These are phyloP conservation scores for Yponomeuta cagnagella DNA, from an alignment of 2,888 invertebrate species.

Conservation along the genomic window DNA sequence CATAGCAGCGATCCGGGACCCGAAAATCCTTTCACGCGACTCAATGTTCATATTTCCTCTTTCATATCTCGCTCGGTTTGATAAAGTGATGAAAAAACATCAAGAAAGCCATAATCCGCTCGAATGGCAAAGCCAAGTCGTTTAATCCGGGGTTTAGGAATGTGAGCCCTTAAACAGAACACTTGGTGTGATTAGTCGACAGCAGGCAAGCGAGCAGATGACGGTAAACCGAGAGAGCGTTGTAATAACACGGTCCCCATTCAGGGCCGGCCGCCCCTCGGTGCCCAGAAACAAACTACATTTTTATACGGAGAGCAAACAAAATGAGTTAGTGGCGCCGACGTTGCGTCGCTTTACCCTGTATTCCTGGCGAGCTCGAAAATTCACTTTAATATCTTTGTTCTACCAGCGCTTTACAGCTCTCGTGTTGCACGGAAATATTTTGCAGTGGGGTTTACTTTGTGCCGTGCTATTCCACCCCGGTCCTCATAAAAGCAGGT, in stretches of 20 bases:
- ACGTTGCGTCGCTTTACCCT: constrained; percentile 55
- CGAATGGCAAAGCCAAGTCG: constrained; percentile 9
- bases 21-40: constrained; percentile 3
- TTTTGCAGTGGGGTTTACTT: constrained; percentile 48
- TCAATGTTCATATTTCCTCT: background rate
- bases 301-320: constrained; percentile 66
- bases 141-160: constrained; percentile 15
- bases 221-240: constrained; percentile 8
- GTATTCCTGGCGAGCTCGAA: constrained; percentile 60
- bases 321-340: constrained; percentile 64
- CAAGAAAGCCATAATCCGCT: constrained; percentile 9
- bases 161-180: constrained; percentile 28
- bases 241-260: constrained; percentile 15
- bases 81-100: constrained; percentile 13
- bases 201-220: constrained; percentile 6
- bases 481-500: constrained; percentile 27
- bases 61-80: background rate
- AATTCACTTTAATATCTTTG: constrained; percentile 72
- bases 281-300: constrained; percentile 61
- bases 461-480: constrained; percentile 41
- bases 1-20: background rate
- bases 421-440: constrained; percentile 60
- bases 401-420: constrained; percentile 65
- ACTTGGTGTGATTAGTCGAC: constrained; percentile 39
- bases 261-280: constrained; percentile 31